These are phyloP conservation scores for Mythimna albipuncta DNA, from an alignment of 2,888 invertebrate genomes.

Conservation along the genomic window DNA sequence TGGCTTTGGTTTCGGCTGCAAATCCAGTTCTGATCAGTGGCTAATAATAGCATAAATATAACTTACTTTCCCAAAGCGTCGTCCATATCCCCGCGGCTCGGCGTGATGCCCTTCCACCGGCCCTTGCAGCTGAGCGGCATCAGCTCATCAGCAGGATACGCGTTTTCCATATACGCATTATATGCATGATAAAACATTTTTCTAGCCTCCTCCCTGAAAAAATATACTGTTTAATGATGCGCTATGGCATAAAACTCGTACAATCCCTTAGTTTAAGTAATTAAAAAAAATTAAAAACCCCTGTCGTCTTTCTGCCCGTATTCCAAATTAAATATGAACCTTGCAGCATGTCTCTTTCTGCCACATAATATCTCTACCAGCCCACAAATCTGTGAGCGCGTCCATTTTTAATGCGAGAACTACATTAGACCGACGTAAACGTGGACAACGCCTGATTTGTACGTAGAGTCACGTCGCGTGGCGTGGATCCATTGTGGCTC, in stretches of 20 bases:
- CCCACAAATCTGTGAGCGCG: too few relatives aligned
- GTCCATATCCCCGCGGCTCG: slow-evolving; percentile 98
- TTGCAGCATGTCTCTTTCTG: background rate
- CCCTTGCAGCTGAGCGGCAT: slow-evolving; percentile 99
- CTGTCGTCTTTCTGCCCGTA: background rate
- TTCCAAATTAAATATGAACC: background rate
- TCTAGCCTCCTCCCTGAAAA: slow-evolving; percentile 95
- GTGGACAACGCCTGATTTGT: too few relatives aligned
- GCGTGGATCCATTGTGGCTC: too few relatives aligned
- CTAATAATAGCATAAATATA: background rate
- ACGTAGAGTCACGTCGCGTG: too few relatives aligned
- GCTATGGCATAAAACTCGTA: background rate
- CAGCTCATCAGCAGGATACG: slow-evolving; percentile 99
- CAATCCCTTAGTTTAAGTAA: too few relatives aligned
- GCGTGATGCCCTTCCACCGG: slow-evolving; percentile 96
- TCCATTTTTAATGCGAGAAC: too few relatives aligned
- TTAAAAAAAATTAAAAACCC: background rate
- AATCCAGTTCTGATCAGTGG: too few relatives aligned
- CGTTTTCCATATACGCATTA: slow-evolving; percentile 98
- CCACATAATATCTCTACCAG: background rate
- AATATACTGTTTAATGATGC: background rate
- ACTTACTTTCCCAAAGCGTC: slow-evolving; percentile 99
- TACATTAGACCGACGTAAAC: too few relatives aligned
- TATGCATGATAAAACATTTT: slow-evolving; percentile 99
- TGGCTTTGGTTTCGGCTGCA: too few relatives aligned